Base-by-base conservation (phyloP, 30 jellyfish, hydroid and myxozoan species). In the Hydractinia symbiolongicarpus region DNA sequence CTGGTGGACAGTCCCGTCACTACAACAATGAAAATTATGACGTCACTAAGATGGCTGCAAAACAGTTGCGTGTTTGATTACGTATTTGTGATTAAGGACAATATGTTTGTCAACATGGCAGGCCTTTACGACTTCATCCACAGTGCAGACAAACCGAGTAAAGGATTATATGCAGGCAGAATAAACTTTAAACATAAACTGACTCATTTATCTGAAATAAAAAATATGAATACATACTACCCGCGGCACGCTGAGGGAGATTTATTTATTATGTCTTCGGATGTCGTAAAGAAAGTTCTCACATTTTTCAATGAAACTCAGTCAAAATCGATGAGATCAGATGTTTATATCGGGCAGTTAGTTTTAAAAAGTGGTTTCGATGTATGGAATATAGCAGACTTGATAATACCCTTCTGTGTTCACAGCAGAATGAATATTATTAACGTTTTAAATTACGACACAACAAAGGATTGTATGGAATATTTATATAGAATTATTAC, bases 331-430 rank as follows among this genome's bases (percentile, higher is more conserved):
- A 64, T 64, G 19, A 44, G 52, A 6, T 13, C 40, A 6, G 74
- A 64, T 64, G 40, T 6, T 6, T 64, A 64, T 13, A 13, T 64
- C 74, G 74, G 74, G 40, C 74, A 64, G 40, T 51, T 64, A 4
- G 74, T 64, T 64, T 64, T 64, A 51, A 64, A 64, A 51, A 64
- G 74, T 64, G 74, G 74, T 64, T 64, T 64, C 2, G 74, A 64
- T 13, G 74, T 13, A 64, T 64, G 74, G 74, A 7, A 64, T 64
- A 6, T 6, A 6, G 74, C 19, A 64, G 17, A 64, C 8, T 64
- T 64, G 9, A 64, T 64, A n/a, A 44, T 6, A n/a, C 7, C 19
- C 19, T 6, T 51, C 19, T 64, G 74, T 64, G 74, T 64, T 64
- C 40, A 64, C 6, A 64, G 74, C 16, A 64, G 16, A 13, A 2